Evolutionary conservation across 2,113 vertebrate species (phyloP), one percentile per base, ranked within the genome.

Genomic region (Halichoerus grypus): DNA sequence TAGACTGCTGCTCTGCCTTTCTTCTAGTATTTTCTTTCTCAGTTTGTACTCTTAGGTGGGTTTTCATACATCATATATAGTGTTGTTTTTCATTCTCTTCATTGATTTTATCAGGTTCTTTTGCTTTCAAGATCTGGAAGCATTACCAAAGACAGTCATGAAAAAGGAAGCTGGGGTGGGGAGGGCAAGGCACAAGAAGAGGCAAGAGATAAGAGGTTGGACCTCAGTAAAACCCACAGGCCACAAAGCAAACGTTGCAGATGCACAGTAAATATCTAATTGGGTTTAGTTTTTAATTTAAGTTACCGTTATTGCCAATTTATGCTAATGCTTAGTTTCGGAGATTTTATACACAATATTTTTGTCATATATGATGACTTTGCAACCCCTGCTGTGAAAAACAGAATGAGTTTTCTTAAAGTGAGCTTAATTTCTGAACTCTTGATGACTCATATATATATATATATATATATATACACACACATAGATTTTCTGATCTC

Each of bases 61-160:
- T 53, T 97, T 94, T 82, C 24, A 51, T 42, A 65, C 6, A 51
- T 96, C 71, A 90, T 51, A 61, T 42, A 26, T 9, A 63, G 59
- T 33, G 33, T 49, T 39, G 33, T 77, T 83, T 13, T 83, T 72
- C 65, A 24, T 76, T 53, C 51, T 92, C 31, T 21, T 86, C 21
- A 42, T 36, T 72, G 55, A 36, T 36, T 83, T 65, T 2, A 76
- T 28, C 33, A 96, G 46, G n/a, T 67, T 91, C 21, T 96, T 92
- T 95, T 51, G 69, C 39, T 57, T 95, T 97, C 81, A 90, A 39
- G 63, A 84, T 88, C 55, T 84, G 76, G 53, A 94, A 94, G 59
- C 67, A 83, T 80, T 96, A 92, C 96, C 96, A 93, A 96, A 94
- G 85, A 94, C 12, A 71, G 28, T 46, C 91, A 26, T 46, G 36